Evolutionary conservation across 2,113 vertebrate genomes (phyloP).

Genomic region (Eurystomus gularis): DNA sequence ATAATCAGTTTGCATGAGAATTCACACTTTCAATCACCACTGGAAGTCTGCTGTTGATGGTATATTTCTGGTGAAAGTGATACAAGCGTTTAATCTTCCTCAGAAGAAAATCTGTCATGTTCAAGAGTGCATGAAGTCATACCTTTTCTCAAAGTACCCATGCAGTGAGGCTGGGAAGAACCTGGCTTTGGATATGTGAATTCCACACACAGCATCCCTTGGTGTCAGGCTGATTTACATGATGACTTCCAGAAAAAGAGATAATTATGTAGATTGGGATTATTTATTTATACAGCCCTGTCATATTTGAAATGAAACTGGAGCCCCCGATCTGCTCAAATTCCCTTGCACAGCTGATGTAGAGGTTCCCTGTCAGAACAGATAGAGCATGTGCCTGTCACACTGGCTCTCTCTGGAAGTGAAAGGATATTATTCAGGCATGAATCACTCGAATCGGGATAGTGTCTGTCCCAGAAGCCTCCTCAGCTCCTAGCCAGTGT

Average conservation of each 20-base stretch:
- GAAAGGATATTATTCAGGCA: slow-evolving; percentile 44
- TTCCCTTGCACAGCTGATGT: background rate
- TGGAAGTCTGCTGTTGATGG: background rate
- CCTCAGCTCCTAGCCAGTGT: background rate
- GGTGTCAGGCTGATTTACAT: background rate
- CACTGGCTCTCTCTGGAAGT: background rate
- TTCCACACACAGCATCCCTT: background rate
- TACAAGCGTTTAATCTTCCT: background rate
- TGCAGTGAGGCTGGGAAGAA: background rate
- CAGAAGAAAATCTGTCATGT: background rate
- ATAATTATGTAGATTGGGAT: slow-evolving; percentile 18
- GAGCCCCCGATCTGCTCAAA: background rate
- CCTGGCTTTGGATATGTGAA: background rate
- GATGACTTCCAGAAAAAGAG: background rate
- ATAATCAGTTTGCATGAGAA: slow-evolving; percentile 36
- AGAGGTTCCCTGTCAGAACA: slow-evolving; percentile 35
- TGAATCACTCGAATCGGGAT: background rate
- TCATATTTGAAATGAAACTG: background rate
- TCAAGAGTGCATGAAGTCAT: background rate
- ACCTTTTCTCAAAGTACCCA: background rate
- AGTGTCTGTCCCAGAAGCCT: background rate
- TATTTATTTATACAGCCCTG: slow-evolving; percentile 32
- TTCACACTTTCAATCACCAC: slow-evolving; percentile 7
- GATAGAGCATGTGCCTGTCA: background rate
- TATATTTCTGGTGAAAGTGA: slow-evolving; percentile 21